Evolutionary conservation across 2,113 vertebrate genomes (phyloP).

Genomic region (Symphodus melops): DNA sequence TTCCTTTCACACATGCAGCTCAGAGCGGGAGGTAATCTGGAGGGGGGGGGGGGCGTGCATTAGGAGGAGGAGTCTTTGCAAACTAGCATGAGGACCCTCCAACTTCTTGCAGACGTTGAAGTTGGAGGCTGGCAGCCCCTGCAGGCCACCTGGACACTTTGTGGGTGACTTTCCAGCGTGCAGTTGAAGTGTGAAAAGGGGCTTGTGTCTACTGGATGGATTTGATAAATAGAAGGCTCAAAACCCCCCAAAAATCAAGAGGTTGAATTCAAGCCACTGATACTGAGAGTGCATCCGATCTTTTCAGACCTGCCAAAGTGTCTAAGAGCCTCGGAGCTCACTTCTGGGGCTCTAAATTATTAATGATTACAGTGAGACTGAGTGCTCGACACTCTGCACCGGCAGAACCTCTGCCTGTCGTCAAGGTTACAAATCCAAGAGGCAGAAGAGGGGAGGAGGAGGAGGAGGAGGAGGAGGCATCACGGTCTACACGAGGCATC

Average conservation of each 20-base stretch:
- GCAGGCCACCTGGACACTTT: too few species aligned
- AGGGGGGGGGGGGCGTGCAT: too few species aligned
- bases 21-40: too few species aligned
- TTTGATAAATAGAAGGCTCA: constrained; percentile 15
- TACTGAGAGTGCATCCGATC: constrained; percentile 65
- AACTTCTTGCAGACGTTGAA: too few species aligned
- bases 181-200: too few species aligned
- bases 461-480: constrained; percentile 43
- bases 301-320: constrained; percentile 73
- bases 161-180: too few species aligned
- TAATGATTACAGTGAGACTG: constrained; percentile 81
- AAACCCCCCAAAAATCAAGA: constrained; percentile 34
- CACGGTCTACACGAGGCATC: constrained; percentile 73
- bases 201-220: constrained; percentile 10
- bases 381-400: constrained; percentile 76
- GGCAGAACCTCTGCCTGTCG: constrained; percentile 80
- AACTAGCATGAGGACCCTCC: too few species aligned
- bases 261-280: constrained; percentile 50
- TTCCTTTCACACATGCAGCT: too few species aligned
- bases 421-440: constrained; percentile 85
- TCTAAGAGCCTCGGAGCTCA: constrained; percentile 79
- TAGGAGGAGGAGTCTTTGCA: too few species aligned
- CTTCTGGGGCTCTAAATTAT: constrained; percentile 84
- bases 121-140: too few species aligned
- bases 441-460: constrained; percentile 38